Evolutionary conservation across 64 coral and sea anemone genomes (phyloP), one percentile per base, ranked within the genome.

Genomic region (Montipora efflorescens): DNA sequence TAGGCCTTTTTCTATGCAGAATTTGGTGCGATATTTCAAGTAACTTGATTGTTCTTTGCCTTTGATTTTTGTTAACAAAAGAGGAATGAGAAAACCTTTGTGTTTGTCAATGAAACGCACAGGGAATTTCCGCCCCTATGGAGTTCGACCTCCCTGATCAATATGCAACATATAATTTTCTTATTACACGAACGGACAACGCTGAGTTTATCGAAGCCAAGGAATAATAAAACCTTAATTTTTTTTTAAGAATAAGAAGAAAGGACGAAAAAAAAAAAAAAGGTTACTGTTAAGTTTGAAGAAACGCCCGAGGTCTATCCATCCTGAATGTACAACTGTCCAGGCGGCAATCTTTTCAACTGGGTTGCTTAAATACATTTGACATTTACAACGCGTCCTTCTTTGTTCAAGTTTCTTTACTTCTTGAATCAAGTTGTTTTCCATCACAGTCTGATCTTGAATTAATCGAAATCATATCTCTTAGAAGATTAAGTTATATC

Each of bases 71-170:
- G 19, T 71, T 44, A 20, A 51, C 64, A 70, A 72, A 86, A 72
- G 82, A 14, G 49, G 82, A 72, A 86, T 49, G 45, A 10, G 66
- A 72, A 57, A 86, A 43, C 48, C 62, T 64, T 71, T 86, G 70
- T 86, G 82, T 73, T 18, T n/a, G 53, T 86, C 64, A 86, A 86
- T 86, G 66, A 46, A 86, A 49, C 82, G 19, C 66, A 59, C 62
- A 86, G 82, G 82, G 64, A 69, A 72, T 86, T 86, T 86, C 82
- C 82, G 82, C 67, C 50, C 82, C 82, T 18, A 48, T 86, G 70
- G 82, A 71, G 82, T 8, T 70, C 46, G 82, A 86, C 82, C 82
- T 86, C 82, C 82, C 82, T 72, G 82, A 50, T 86, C 82, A 86
- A 86, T 86, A 64, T 86, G 66, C 82, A 45, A 8, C 62, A 72